Base-by-base conservation (phyloP, 2,113 vertebrate genomes). In the Otis tarda region DNA sequence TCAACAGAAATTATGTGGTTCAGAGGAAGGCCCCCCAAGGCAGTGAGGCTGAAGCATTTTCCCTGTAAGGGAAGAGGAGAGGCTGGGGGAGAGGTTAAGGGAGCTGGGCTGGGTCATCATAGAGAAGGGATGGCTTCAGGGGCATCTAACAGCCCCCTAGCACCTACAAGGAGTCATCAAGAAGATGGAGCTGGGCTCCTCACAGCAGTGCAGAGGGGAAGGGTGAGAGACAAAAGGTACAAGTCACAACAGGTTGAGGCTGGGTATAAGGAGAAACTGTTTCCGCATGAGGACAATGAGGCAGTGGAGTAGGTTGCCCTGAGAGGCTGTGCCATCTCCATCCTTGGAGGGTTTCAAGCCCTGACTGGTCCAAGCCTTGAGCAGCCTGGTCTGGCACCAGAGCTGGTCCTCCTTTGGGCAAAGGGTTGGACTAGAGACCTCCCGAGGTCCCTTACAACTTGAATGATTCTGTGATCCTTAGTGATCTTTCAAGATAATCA, bases 201-300 rank as follows among this genome's bases (percentile, higher is more conserved):
- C 10, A 12, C 39, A 35, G 24, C 1, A 2, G 11, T 10, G 6
- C 17, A 47, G 6, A 11, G 7, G 0, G 0, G 52, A 43, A 30
- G 12, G 28, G 13, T n/a, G 10, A 47, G 33, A 59, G 8, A 47
- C 27, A 45, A 45, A 5, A 49, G 7, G 15, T 45, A 45, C 14
- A 52, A 64, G 6, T 24, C 52, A 8, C 15, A 31, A 24, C 25
- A 73, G 37, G 8, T 65, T 85, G 27, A 53, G 33, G 4, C 20
- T 80, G 24, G 13, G 7, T 25, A 45, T 21, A 41, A 78, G 31
- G 28, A 43, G 20, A 64, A 45, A n/a, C 3, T 50, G 9, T 39
- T 73, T 56, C 12, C n/a, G 17, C 20, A 8, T 7, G 19, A 53
- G 10, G 16, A 60, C 28, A 67, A 14, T 24, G n/a, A 41, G 25